A percentile compares a stretch with the other conserved stretches of the same genome.
phyloP scores from a whole-genome alignment of 1,140 invertebrate genomes.

The Chionoecetes opilio region DNA sequence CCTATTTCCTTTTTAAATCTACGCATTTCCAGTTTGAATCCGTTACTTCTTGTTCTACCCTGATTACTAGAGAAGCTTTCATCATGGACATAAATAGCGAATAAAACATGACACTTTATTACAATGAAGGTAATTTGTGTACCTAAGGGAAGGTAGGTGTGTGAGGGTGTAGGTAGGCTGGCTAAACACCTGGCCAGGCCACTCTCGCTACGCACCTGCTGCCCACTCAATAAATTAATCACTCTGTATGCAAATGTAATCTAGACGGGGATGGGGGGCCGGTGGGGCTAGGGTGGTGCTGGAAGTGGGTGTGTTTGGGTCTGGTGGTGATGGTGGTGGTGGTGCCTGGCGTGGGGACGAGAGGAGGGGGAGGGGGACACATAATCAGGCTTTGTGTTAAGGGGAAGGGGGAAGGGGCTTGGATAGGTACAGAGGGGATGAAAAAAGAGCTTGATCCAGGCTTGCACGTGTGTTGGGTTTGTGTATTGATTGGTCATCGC shows the following conservation, averaged over 20 bases:
- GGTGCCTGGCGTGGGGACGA: not conserved
- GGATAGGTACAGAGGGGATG: not conserved
- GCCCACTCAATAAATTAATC: conserved; percentile 21
- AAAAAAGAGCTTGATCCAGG: not conserved
- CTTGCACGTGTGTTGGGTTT: not conserved
- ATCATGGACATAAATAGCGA: too few relatives aligned
- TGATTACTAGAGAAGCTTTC: too few relatives aligned
- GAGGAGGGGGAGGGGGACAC: not conserved
- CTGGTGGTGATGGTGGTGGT: too few relatives aligned
- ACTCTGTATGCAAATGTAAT: conserved; percentile 30
- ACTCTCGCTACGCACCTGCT: not conserved
- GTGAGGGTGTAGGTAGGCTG: too few relatives aligned
- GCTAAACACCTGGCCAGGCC: not conserved
- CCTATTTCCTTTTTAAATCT: too few relatives aligned
- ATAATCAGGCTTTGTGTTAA: not conserved
- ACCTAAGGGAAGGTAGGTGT: too few relatives aligned
- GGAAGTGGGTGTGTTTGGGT: not conserved
- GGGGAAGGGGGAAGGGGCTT: not conserved
- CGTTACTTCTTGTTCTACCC: too few relatives aligned
- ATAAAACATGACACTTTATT: too few relatives aligned
- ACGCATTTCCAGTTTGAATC: too few relatives aligned
- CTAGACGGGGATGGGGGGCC: not conserved
- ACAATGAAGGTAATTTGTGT: too few relatives aligned
- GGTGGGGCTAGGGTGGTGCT: not conserved
- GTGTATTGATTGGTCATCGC: not conserved